These are phyloP conservation scores for Invenusta paracnida DNA, from an alignment of 2,888 invertebrate genomes.

Conservation along the genomic window DNA sequence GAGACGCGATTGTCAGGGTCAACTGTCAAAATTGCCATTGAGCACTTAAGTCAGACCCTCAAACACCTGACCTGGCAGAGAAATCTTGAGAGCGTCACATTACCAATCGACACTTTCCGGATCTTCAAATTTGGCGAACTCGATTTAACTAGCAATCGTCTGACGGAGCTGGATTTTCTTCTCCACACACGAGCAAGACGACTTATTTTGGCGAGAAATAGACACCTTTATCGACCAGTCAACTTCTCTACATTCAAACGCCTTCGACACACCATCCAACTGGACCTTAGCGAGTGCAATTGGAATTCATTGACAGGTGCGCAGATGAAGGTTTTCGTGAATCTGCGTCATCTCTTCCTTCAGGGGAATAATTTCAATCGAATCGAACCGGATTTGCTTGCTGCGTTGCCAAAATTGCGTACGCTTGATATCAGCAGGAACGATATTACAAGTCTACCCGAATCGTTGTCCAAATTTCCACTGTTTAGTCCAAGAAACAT, in stretches of 20 bases:
- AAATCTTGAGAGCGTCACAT: neutral
- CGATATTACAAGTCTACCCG: neutral
- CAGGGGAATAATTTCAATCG: neutral
- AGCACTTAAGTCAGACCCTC: neutral
- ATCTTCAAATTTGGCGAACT: neutral
- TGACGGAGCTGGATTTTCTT: neutral
- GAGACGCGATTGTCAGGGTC: neutral
- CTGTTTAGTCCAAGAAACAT: too few species aligned
- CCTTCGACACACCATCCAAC: neutral
- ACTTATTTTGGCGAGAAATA: neutral
- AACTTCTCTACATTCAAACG: neutral
- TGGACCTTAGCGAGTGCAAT: neutral
- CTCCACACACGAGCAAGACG: neutral
- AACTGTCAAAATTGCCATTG: neutral
- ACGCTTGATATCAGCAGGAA: neutral
- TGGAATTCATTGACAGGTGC: neutral
- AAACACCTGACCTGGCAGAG: neutral
- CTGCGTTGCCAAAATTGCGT: neutral
- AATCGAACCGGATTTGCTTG: neutral
- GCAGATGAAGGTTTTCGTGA: neutral
- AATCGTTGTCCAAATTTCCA: neutral
- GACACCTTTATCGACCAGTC: neutral
- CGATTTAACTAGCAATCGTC: neutral
- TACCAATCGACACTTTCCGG: neutral
- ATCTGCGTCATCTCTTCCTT: neutral